Evolutionary conservation across 2,113 vertebrate genomes (phyloP).

Genomic region (Ctenomys sociabilis): DNA sequence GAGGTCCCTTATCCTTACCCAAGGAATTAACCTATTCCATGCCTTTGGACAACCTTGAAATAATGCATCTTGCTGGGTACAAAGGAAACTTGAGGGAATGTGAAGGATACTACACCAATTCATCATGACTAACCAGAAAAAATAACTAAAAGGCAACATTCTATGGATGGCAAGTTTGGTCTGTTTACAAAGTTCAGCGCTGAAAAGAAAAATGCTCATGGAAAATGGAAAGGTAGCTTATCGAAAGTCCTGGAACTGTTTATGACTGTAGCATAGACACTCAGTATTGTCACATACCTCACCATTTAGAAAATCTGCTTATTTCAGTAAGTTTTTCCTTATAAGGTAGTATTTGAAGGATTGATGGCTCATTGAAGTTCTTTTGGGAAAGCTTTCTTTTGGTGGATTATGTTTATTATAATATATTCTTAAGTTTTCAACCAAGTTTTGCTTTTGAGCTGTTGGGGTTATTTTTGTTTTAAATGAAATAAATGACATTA

Average conservation of each 20-base stretch:
- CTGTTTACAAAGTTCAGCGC: neutral
- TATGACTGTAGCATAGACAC: neutral
- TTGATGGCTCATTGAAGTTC: conserved; percentile 16
- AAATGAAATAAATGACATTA: conserved; percentile 63
- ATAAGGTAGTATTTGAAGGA: conserved; percentile 45
- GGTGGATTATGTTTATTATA: conserved; percentile 42
- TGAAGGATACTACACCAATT: neutral
- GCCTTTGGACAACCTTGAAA: conserved; percentile 2
- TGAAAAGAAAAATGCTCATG: neutral
- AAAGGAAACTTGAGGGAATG: neutral
- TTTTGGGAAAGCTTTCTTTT: neutral
- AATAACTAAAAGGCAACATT: neutral
- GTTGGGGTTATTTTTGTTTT: conserved; percentile 67
- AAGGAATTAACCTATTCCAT: neutral
- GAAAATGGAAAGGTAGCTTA: neutral
- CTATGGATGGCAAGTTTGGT: neutral
- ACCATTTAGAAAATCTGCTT: conserved; percentile 2
- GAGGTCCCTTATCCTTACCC: neutral
- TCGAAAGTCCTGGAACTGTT: neutral
- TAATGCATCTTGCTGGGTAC: neutral
- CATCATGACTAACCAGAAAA: conserved; percentile 16
- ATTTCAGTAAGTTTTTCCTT: conserved; percentile 25
- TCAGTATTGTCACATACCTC: neutral
- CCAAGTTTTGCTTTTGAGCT: conserved; percentile 59
- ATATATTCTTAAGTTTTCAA: conserved; percentile 60